Evolutionary conservation across 2,888 invertebrate species (phyloP).

Genomic region (Epinotia demarniana): DNA sequence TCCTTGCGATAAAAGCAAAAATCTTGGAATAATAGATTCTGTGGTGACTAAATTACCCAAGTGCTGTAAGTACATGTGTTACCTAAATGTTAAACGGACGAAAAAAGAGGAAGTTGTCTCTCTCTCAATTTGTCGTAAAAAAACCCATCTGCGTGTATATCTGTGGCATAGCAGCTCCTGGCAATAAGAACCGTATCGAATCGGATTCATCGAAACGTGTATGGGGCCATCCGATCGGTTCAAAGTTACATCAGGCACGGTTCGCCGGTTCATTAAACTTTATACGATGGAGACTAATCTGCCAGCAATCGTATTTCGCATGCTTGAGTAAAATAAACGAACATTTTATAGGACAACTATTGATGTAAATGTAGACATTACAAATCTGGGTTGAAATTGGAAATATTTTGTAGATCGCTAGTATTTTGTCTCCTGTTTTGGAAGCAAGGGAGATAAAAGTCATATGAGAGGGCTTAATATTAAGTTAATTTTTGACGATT

Average conservation of each 20-base stretch:
- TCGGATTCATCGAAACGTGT: constrained; percentile 54
- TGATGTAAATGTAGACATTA: background rate
- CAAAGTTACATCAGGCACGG: constrained; percentile 58
- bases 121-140: too few species aligned
- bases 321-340: background rate
- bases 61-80: too few species aligned
- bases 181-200: constrained; percentile 53
- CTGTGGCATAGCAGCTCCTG: too few species aligned
- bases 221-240: constrained; percentile 48
- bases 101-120: too few species aligned
- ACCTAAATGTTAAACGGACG: too few species aligned
- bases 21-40: too few species aligned
- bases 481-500: too few species aligned
- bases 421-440: background rate
- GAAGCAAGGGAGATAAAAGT: too few species aligned
- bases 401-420: background rate
- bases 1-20: too few species aligned
- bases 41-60: too few species aligned
- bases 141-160: too few species aligned
- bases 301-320: constrained; percentile 27
- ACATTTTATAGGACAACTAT: constrained; percentile 12
- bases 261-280: constrained; percentile 57
- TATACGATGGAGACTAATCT: constrained; percentile 45
- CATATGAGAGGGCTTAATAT: too few species aligned
- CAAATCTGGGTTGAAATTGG: background rate